Conservation (phyloP, 23 tunicate species). For the Styela clava region DNA sequence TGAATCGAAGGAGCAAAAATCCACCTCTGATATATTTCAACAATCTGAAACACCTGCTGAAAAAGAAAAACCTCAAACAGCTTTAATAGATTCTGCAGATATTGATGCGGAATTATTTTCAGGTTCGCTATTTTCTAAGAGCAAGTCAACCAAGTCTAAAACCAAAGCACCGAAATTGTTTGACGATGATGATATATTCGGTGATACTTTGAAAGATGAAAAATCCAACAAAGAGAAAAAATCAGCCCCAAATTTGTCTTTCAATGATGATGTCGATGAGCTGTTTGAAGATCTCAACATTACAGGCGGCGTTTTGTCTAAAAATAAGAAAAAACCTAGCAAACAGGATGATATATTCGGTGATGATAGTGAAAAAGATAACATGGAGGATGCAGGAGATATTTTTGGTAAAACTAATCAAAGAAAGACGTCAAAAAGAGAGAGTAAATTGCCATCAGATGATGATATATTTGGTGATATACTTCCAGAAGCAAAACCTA, state of each 20-base stretch:
- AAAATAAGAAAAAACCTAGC: no score
- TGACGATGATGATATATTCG: constrained; percentile 9
- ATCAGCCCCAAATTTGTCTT: not conserved
- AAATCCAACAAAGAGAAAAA: not conserved
- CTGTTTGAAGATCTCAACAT: not conserved
- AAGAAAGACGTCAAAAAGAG: not conserved
- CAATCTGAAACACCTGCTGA: not conserved
- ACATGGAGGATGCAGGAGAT: no score
- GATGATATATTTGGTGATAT: constrained; percentile 29
- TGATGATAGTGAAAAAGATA: not conserved
- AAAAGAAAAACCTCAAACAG: not conserved
- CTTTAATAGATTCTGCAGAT: constrained; percentile 10
- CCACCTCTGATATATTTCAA: not conserved
- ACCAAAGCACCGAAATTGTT: constrained; percentile 6
- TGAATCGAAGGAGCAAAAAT: not conserved
- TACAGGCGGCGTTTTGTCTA: not conserved
- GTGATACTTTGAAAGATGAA: not conserved
- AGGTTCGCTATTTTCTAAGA: constrained; percentile 21
- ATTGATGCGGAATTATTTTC: constrained; percentile 21
- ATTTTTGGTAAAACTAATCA: not conserved
- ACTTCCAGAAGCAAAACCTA: not conserved
- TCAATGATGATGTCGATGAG: not conserved
- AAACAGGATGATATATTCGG: not conserved
- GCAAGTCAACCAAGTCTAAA: not conserved
- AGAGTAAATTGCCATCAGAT: not conserved